A percentile compares a stretch with the other conserved stretches of the same genome.
Evolutionary conservation across 2,113 vertebrate species (phyloP).

Genomic region (Perca schrenkii): DNA sequence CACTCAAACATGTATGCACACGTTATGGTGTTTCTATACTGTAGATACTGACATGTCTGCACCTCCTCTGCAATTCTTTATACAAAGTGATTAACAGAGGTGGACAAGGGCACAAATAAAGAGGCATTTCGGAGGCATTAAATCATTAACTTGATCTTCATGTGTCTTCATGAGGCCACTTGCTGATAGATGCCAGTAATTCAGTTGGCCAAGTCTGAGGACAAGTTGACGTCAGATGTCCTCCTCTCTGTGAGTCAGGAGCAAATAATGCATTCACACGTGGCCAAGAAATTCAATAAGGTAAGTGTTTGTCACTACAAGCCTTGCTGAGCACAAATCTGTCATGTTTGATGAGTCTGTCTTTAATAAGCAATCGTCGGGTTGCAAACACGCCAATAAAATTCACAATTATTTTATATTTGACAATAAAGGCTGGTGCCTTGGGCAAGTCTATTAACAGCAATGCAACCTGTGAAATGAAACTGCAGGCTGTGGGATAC

Average conservation of each 20-base stretch:
- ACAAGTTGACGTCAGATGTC: constrained; percentile 56
- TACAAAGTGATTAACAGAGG: constrained; percentile 44
- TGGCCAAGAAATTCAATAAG: constrained; percentile 67
- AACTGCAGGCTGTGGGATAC: constrained; percentile 13
- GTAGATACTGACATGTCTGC: constrained; percentile 12
- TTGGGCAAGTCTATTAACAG: constrained; percentile 14
- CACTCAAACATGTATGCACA: constrained; percentile 54
- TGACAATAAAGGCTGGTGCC: constrained; percentile 16
- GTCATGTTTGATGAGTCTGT: constrained; percentile 39
- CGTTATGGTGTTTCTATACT: constrained; percentile 12
- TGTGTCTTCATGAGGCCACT: constrained; percentile 26
- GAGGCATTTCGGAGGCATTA: constrained; percentile 39
- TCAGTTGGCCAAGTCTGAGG: constrained; percentile 32
- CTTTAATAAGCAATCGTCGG: constrained; percentile 14
- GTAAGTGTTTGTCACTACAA: constrained; percentile 63
- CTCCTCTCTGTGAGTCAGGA: constrained; percentile 54
- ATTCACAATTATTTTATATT: constrained; percentile 41
- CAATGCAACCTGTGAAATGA: constrained; percentile 22
- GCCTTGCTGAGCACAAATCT: constrained; percentile 16
- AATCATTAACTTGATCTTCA: constrained; percentile 42
- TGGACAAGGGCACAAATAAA: constrained; percentile 40
- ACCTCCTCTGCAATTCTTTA: constrained; percentile 25
- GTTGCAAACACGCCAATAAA: constrained; percentile 34
- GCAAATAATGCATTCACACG: constrained; percentile 45
- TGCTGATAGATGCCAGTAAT: constrained; percentile 38